Conservation (phyloP, 2,888 invertebrate species). For the Lasioglossum morio region DNA sequence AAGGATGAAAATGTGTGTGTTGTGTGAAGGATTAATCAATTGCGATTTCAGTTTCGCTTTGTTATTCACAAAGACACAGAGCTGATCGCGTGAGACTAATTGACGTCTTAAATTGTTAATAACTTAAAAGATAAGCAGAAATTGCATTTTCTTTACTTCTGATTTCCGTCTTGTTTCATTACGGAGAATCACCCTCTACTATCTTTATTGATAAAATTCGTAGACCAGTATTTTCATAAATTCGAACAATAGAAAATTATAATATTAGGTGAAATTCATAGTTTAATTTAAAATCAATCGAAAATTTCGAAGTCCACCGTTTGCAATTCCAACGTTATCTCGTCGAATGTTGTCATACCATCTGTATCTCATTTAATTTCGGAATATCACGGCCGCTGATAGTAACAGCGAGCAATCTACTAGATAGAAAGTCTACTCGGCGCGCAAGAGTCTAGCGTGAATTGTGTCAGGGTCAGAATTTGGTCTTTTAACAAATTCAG, state of each 20-base stretch:
- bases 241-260: neutral
- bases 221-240: neutral
- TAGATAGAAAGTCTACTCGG: constrained; percentile 54
- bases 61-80: neutral
- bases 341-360: neutral
- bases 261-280: neutral
- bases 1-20: neutral
- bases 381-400: neutral
- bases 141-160: neutral
- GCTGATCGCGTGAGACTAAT: neutral
- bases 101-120: neutral
- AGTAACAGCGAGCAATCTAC: constrained; percentile 20
- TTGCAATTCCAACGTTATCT: neutral
- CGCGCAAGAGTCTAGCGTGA: constrained; percentile 53
- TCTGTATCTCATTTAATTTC: constrained; percentile 20
- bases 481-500: constrained; percentile 62
- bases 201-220: neutral
- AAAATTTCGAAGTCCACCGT: neutral
- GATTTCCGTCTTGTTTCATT: neutral
- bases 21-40: neutral
- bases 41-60: neutral
- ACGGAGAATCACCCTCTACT: neutral
- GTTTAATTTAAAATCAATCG: neutral
- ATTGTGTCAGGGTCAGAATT: constrained; percentile 73
- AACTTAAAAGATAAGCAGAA: neutral